Conservation (phyloP, 2,888 invertebrate species). For the Tipula helvola region DNA sequence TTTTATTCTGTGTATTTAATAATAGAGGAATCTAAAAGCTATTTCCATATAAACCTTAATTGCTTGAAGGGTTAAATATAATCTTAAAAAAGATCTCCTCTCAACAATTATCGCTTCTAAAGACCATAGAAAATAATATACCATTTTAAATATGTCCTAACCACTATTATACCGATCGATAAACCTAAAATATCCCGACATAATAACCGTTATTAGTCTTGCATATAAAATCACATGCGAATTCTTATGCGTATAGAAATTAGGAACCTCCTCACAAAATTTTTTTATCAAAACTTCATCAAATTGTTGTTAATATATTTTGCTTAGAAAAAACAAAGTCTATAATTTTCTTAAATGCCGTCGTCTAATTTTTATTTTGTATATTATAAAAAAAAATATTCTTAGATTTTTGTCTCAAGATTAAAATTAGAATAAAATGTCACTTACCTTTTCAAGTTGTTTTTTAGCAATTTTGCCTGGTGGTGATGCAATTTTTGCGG, state of each 20-base stretch:
- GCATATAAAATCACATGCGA: not conserved
- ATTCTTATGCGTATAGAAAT: not conserved
- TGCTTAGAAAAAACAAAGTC: not conserved
- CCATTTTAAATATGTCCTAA: not conserved
- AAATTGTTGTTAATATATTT: not conserved
- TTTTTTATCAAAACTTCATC: not conserved
- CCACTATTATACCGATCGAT: not conserved
- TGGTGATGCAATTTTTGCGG: constrained; percentile 41
- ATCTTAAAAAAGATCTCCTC: not conserved
- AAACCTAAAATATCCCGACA: not conserved
- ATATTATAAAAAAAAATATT: not conserved
- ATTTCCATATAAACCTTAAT: not conserved
- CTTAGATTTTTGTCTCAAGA: not conserved
- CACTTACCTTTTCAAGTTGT: constrained; percentile 48
- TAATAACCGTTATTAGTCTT: not conserved
- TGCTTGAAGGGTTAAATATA: not conserved
- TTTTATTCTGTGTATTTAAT: not conserved
- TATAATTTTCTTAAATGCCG: not conserved
- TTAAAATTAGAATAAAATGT: not conserved
- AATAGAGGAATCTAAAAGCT: not conserved
- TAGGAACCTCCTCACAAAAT: not conserved
- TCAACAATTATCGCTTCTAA: not conserved
- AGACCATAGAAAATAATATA: not conserved
- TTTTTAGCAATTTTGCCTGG: constrained; percentile 38
- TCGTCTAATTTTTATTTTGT: not conserved